Conservation (phyloP, 2,888 invertebrate species). For the Leptinotarsa haldemani region DNA sequence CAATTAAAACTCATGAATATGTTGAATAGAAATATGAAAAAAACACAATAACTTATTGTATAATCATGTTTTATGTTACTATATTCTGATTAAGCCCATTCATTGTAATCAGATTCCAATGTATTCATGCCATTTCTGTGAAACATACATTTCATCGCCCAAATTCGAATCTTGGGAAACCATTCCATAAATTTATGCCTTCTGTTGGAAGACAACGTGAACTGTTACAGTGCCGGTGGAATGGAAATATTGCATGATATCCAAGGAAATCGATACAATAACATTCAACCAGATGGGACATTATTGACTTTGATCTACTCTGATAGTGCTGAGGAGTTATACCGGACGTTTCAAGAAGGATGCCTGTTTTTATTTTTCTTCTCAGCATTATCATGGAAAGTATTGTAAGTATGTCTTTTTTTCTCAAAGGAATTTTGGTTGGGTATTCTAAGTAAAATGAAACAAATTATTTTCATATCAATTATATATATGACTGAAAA, state of each 20-base stretch:
- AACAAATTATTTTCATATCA: too few species aligned
- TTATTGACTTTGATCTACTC: conserved; percentile 8
- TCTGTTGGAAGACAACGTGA: conserved; percentile 3
- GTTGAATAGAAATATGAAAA: too few species aligned
- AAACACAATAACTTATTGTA: too few species aligned
- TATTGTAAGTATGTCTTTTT: too few species aligned
- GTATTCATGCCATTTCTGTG: neutral
- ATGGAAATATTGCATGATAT: conserved; percentile 3
- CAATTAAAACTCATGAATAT: too few species aligned
- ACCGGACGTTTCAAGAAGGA: too few species aligned
- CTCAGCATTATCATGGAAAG: too few species aligned
- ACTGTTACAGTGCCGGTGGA: neutral
- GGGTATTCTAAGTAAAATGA: too few species aligned
- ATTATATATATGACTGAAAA: too few species aligned
- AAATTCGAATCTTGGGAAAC: conserved; percentile 2
- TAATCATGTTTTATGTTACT: neutral
- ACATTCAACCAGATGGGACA: conserved; percentile 3
- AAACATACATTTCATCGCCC: neutral
- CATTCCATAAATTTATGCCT: conserved; percentile 4
- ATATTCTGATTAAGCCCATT: neutral
- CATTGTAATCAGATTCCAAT: neutral
- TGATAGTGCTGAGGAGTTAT: neutral
- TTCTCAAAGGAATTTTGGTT: too few species aligned
- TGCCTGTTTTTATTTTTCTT: too few species aligned
- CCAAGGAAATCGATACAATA: neutral